phyloP scores from a whole-genome alignment of 35 echinoderm and acorn worm species.

The Diadema setosum region DNA sequence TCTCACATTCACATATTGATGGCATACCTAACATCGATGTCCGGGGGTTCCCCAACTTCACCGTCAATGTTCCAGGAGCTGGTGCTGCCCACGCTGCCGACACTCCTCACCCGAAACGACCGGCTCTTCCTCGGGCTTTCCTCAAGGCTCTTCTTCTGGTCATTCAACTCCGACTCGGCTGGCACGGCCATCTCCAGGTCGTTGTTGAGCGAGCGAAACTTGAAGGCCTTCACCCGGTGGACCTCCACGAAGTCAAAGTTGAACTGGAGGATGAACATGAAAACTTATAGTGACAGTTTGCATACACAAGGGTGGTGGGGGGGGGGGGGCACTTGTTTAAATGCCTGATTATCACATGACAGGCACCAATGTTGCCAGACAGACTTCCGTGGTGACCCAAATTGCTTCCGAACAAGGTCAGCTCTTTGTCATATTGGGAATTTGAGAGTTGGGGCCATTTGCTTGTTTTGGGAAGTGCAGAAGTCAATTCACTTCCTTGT shows the following conservation, averaged over 20 bases:
- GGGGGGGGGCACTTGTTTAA: too few species aligned
- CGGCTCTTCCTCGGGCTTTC: not conserved
- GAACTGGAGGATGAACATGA: slow-evolving; percentile 13
- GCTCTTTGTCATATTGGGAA: too few species aligned
- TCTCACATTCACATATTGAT: too few species aligned
- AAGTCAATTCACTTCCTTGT: too few species aligned
- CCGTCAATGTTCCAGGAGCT: slow-evolving; percentile 97
- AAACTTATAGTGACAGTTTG: too few species aligned
- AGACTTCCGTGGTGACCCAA: too few species aligned
- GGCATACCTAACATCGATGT: slow-evolving; percentile 86
- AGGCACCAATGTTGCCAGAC: too few species aligned
- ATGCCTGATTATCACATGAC: too few species aligned
- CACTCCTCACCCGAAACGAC: not conserved
- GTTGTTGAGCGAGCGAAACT: slow-evolving; percentile 38
- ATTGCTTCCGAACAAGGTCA: too few species aligned
- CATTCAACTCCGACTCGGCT: not conserved
- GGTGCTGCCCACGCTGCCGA: slow-evolving; percentile 42
- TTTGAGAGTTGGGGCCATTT: too few species aligned
- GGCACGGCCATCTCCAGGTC: slow-evolving; percentile 13
- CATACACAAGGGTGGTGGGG: too few species aligned
- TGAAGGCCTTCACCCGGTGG: slow-evolving; percentile 84
- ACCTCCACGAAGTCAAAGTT: slow-evolving; percentile 90
- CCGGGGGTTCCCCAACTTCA: slow-evolving; percentile 67
- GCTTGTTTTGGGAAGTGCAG: too few species aligned
- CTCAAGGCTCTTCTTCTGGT: not conserved